A percentile compares a stretch with the other conserved stretches of the same genome.
Conservation (phyloP, 2,113 vertebrate species). For the Neogale vison region DNA sequence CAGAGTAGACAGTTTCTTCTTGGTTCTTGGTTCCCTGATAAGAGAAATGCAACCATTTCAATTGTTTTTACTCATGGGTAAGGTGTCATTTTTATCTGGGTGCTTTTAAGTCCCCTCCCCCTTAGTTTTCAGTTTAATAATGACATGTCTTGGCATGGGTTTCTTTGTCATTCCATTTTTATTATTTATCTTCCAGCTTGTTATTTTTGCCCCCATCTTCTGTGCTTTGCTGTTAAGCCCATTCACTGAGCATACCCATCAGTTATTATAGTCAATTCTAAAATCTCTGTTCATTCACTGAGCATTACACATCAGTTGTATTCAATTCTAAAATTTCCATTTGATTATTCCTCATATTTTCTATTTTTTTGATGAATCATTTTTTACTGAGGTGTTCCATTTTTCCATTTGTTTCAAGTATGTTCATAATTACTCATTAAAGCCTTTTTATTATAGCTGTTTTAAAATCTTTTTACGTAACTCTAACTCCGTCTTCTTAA, state of each 20-base stretch:
- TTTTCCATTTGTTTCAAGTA: neutral
- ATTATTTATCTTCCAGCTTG: neutral
- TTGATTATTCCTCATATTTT: neutral
- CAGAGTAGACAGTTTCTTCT: neutral
- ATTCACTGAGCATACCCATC: neutral
- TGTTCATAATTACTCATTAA: neutral
- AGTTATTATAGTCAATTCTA: neutral
- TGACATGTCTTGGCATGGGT: neutral
- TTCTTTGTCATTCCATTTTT: neutral
- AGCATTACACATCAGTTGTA: neutral
- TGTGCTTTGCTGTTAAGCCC: neutral
- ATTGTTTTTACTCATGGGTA: neutral
- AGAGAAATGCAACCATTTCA: neutral
- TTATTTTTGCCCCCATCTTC: neutral
- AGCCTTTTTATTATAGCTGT: neutral
- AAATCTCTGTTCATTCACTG: neutral
- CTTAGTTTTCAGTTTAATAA: neutral
- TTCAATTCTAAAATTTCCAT: neutral
- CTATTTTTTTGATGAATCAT: neutral
- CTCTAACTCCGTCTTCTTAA: neutral
- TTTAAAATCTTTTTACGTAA: neutral
- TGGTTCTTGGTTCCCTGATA: neutral
- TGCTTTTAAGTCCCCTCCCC: neutral
- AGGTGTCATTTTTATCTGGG: neutral
- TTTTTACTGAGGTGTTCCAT: neutral